Base-by-base conservation (phyloP, 2,113 vertebrate genomes). In the Falcunculus frontatus region DNA sequence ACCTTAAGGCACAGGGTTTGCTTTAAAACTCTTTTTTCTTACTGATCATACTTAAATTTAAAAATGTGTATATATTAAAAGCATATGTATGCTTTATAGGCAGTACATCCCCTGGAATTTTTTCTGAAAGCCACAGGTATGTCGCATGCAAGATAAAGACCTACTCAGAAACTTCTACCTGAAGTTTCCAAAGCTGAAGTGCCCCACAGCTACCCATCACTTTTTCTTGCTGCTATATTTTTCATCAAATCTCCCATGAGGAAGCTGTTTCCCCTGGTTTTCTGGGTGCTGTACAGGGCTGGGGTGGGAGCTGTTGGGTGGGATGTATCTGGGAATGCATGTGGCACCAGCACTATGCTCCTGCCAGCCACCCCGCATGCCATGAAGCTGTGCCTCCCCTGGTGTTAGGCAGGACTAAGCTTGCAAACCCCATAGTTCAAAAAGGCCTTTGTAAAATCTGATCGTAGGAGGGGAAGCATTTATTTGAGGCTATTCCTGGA, bases 281-380 rank as follows among this genome's bases (percentile, higher is more conserved):
- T 42, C 47, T 13, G 20, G 26, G 19, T 62, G 27, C 84, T 69
- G 17, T 41, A 22, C 2, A 3, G 62, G 16, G 35, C 35, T 2
- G 2, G 11, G 22, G 17, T 49, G 49, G 63, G 52, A 78, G 35
- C 49, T 67, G 44, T 11, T 0, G 9, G 11, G 30, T 44, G n/a
- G 52, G 13, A n/a, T 49, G 52, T 1, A 1, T 70, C 49, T 88
- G 79, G 59, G 53, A 73, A 35, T 42, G 55, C 1, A 0, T 3
- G 1, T 56, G 81, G 33, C 35, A 50, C n/a, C 63, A 1, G 0
- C 4, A 1, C 57, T 7, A 0, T 72, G 72, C 11, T 62, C 67
- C 49, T 64, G 32, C 63, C 84, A 78, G 46, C n/a, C 68, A 29
- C 42, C 17, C 25, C 21, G 5, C 11, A 0, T 42, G 29, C 41